phyloP scores from a whole-genome alignment of 2,113 vertebrate genomes.

The Camelus bactrianus region DNA sequence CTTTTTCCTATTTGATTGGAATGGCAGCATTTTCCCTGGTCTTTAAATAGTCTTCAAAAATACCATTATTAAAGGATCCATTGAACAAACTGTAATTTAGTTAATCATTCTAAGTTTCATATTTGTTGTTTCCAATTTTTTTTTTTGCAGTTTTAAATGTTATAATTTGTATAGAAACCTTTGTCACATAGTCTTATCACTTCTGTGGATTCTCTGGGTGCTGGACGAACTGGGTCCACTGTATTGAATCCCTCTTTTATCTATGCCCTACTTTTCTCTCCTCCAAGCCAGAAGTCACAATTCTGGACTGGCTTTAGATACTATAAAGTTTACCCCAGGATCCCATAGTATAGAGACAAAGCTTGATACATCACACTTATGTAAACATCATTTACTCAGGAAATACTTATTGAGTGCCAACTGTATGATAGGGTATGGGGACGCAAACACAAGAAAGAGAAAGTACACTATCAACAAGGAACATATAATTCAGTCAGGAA shows the following conservation, averaged over 20 bases:
- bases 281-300: neutral
- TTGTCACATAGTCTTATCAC: neutral
- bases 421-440: neutral
- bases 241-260: neutral
- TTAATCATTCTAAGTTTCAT: conserved; percentile 9
- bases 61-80: conserved; percentile 20
- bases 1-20: neutral
- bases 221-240: neutral
- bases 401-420: neutral
- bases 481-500: neutral
- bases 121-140: conserved; percentile 37
- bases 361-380: neutral
- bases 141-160: conserved; percentile 35
- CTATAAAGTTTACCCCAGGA: neutral
- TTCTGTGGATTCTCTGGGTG: neutral
- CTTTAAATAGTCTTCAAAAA: conserved; percentile 51
- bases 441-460: neutral
- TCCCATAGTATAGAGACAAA: conserved; percentile 35
- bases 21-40: conserved; percentile 20
- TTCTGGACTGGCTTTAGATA: conserved; percentile 20
- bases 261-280: neutral
- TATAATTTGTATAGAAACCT: conserved; percentile 38
- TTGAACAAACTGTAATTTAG: conserved; percentile 16
- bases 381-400: conserved; percentile 29
- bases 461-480: neutral